Evolutionary conservation across 2,113 vertebrate genomes (phyloP).

Genomic region (Promerops cafer): DNA sequence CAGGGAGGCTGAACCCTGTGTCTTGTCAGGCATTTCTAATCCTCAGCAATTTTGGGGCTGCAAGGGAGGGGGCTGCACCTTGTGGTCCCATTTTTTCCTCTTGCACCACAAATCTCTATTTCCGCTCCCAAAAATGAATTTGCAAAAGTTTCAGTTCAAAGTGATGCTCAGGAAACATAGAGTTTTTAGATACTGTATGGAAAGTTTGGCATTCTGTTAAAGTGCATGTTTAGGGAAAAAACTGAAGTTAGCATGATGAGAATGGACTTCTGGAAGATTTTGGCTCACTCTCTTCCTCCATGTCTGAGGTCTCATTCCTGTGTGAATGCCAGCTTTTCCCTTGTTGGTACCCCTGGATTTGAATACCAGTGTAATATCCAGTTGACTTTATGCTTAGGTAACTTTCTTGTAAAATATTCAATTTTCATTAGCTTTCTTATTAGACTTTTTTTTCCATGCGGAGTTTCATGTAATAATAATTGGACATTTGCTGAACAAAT

Average conservation of each 20-base stretch:
- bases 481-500: not conserved
- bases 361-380: not conserved
- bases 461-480: not conserved
- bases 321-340: not conserved
- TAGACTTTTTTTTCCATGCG: not conserved
- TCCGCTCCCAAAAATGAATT: not conserved
- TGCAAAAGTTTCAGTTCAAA: not conserved
- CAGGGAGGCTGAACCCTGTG: not conserved
- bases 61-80: not conserved
- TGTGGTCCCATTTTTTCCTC: not conserved
- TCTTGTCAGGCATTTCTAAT: not conserved
- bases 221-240: not conserved
- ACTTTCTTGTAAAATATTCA: not conserved
- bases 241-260: not conserved
- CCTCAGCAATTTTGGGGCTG: not conserved
- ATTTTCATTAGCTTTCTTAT: slow-evolving; percentile 28
- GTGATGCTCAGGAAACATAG: not conserved
- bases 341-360: not conserved
- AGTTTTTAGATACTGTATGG: not conserved
- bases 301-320: not conserved
- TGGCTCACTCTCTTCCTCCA: not conserved
- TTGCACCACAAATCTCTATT: rapidly evolving
- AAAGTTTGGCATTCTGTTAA: not conserved
- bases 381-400: not conserved
- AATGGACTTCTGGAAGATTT: not conserved